phyloP scores from a whole-genome alignment of 64 coral and sea anemone genomes.

The Exaiptasia diaphana region DNA sequence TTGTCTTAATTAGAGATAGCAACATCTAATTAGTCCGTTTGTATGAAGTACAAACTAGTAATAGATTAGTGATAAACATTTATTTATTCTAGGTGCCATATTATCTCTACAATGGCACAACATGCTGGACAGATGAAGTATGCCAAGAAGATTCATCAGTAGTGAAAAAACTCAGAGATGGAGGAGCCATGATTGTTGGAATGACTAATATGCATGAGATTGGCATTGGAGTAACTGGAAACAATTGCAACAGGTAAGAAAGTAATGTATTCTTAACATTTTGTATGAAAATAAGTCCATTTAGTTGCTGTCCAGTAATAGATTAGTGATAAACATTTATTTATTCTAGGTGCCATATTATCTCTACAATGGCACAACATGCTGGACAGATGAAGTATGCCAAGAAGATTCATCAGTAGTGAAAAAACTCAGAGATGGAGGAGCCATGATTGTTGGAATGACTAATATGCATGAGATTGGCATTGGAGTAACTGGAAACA shows the following conservation, averaged over 20 bases:
- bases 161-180: conserved; percentile 71
- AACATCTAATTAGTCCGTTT: too few relatives aligned
- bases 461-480: conserved; percentile 96
- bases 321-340: neutral
- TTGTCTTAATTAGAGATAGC: too few relatives aligned
- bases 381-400: conserved; percentile 36
- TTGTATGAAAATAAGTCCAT: too few relatives aligned
- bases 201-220: conserved; percentile 95
- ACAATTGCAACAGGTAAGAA: conserved; percentile 72
- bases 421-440: conserved; percentile 72
- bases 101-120: conserved; percentile 71
- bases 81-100: conserved; percentile 85
- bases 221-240: conserved; percentile 83
- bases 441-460: conserved; percentile 81
- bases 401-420: conserved; percentile 56
- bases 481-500: conserved; percentile 80
- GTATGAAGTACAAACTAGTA: too few relatives aligned
- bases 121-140: conserved; percentile 51
- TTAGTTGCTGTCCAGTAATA: too few relatives aligned
- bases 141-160: conserved; percentile 47
- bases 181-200: conserved; percentile 82
- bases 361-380: conserved; percentile 74
- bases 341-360: conserved; percentile 67
- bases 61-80: too few relatives aligned
- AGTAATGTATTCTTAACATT: neutral